phyloP scores from a whole-genome alignment of 2,797 vertebrate species.

The Falco columbarius region DNA sequence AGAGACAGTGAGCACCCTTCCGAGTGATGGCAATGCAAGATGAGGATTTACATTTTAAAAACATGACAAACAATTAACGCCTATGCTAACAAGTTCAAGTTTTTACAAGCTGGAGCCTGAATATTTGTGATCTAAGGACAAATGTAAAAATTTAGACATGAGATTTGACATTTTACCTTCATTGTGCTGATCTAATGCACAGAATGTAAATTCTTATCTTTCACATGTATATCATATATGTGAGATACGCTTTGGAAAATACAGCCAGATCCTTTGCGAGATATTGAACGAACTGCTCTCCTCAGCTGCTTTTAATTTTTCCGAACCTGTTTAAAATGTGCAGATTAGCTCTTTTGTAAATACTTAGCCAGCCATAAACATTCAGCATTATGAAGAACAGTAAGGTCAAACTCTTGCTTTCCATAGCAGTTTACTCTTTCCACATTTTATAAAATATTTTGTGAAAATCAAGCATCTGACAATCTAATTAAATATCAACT shows the following conservation, averaged over 20 bases:
- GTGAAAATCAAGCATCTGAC: background rate
- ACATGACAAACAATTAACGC: background rate
- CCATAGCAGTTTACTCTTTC: background rate
- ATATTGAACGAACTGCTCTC: background rate
- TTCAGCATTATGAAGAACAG: background rate
- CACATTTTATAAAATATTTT: background rate
- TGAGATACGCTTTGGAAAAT: background rate
- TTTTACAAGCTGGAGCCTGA: background rate
- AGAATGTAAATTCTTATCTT: background rate
- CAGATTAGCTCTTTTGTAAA: background rate
- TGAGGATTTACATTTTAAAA: background rate
- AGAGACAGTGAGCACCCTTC: background rate
- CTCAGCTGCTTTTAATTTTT: slow-evolving; percentile 13
- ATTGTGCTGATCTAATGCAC: background rate
- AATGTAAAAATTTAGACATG: background rate
- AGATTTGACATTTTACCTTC: background rate
- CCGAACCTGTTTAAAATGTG: background rate
- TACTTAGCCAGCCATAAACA: background rate
- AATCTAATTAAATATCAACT: background rate
- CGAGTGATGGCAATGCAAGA: background rate
- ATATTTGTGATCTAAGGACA: background rate
- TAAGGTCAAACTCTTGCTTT: background rate
- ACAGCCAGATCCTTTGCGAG: background rate
- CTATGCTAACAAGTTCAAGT: fast-evolving
- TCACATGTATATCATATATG: background rate